Base-by-base conservation (phyloP, 2,113 vertebrate species). In the Aix galericulata region DNA sequence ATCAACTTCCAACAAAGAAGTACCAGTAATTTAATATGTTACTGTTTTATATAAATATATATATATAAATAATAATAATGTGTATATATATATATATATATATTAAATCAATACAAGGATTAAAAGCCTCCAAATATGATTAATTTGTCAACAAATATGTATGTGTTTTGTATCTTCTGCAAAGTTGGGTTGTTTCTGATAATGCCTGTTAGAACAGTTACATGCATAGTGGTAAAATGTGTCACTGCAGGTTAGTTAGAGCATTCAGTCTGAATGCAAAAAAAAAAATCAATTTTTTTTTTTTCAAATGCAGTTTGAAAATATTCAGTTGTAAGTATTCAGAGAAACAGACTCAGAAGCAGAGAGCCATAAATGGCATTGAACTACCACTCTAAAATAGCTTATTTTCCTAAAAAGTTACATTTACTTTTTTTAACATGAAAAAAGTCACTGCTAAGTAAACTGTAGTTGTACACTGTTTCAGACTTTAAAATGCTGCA, bases 401-500 rank as follows among this genome's bases (percentile, higher is more conserved):
- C 53, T 63, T 50, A 31, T 32, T 93, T 75, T 76, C 67, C 50
- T 71, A 60, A 82, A 93, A 86, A 85, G 62, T 69, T 40, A 67
- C 21, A 79, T 82, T 23, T 56, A 64, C 17, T 76, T 53, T 9
- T 9, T 91, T 90, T 86, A 73, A 91, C 52, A 76, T 66, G 53
- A 59, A 88, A 89, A 79, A 93, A 93, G 12, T 88, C 63, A 48
- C 48, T 85, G 78, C 74, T 93, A 78, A 89, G 53, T 75, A 82
- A 75, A 66, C 48, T 42, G 23, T 44, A 82, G 23, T 21, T 64
- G 69, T 56, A 79, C 26, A 32, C n/a, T 75, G 71, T 75, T 89
- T 93, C 48, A 91, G 66, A 94, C 88, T 82, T 91, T 76, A 72
- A 92, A 93, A 75, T 80, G 72, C 48, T 87, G 29, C 48, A 79